Base-by-base conservation (phyloP, 2,888 invertebrate genomes). In the Cephonodes hylas region DNA sequence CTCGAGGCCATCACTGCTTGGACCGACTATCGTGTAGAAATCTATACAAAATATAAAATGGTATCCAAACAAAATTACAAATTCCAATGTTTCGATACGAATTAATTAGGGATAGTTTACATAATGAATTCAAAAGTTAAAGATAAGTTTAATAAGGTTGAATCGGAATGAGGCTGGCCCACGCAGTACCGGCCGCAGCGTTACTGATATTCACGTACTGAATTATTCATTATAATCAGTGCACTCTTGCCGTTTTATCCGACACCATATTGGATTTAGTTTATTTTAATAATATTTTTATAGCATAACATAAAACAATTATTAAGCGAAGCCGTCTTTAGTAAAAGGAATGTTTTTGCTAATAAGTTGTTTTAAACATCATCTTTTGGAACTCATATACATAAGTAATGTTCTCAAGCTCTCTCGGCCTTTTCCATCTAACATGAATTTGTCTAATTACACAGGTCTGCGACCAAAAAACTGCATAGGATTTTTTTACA, bases 211-310 rank as follows among this genome's bases (percentile, higher is more conserved):
- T 83, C 80, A 78, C 83, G 61, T 66, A 72, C 83, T 89, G 89
- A 88, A 89, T 89, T 78, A 89, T 89, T 89, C 89, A 89, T 89
- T 85, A 83, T 88, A 87, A 88, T 88, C 86, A 87, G 80, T 85
- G 86, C 88, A 87, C 83, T 85, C 72, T 59, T 74, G 70, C 79
- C 79, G 82, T 78, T 82, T 73, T 59, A 59, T n/a, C 46, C 23
- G 15, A 59, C 34, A 18, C 15, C 34, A 59, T 46, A 59, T 46
- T 59, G 59, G 27, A 46, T 59, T 44, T 48, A 46, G 22, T 27
- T 22, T 38, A 5, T 45, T 38, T 22, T 45, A 23, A n/a, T 38
- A 0, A 4, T 34, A 13, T 34, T 34, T 34, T 1, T 13, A 34
- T 34, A 34, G 13, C 31, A 31, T 31, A 10, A 7, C 18, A 15